Evolutionary conservation across 2,888 invertebrate species (phyloP), one percentile per base, ranked within the genome.

Genomic region (Drosophila cognata): DNA sequence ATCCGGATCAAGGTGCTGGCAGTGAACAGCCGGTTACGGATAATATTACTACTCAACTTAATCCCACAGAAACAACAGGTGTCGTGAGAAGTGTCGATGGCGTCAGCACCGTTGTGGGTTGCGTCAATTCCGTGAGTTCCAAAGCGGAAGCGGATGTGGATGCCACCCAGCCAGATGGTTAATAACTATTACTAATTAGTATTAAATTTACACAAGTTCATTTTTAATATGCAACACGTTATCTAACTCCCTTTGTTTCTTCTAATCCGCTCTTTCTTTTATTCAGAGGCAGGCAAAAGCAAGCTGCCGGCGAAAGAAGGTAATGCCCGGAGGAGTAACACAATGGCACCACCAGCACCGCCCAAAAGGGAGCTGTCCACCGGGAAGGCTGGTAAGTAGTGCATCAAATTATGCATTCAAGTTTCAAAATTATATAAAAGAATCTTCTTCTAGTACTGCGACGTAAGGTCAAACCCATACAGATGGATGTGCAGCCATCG

Each of bases 1-100:
- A 53, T 25, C 46, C 46, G 21, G 8, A 35, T 28, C 38, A 31
- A n/a, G 11, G 16, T 25, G 2, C 7, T 21, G 33, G n/a, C 13
- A 25, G 28, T 25, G 7, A 8, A 6, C 21, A 52, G 29, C 51
- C n/a, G 11, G 10, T 33, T 11, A 10, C 2, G 11, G 52, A 50
- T 25, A 51, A 18, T 29, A 11, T 6, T 10, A 18, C 0, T 46
- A 13, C 41, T 43, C 36, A 25, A 25, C 10, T 55, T 13, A 36
- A n/a, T 51, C 1, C n/a, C 10, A 31, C 33, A 29, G 79, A 74
- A 88, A 81, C 77, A 86, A 88, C 79, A 86, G 87, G 89, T 88
- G 84, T 88, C 71, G 72, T 43, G 16, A 18, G 29, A 11, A 43
- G 57, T 51, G 66, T 67, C 55, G 56, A 66, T 51, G 38, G 55